phyloP scores from a whole-genome alignment of 2,888 invertebrate genomes.

The Leptogaster cylindrica region DNA sequence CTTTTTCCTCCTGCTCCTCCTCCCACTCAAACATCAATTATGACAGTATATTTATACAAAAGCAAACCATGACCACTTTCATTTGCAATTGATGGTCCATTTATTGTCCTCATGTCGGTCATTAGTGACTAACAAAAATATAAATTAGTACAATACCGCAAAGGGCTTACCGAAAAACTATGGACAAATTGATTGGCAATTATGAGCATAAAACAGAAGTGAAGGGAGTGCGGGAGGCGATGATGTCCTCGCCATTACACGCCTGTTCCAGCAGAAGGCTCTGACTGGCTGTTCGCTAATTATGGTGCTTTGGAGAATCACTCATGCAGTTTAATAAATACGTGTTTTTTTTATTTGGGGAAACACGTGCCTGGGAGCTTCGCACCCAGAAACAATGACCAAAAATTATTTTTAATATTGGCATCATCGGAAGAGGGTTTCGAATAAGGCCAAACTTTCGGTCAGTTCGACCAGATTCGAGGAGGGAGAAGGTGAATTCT shows the following conservation, averaged over 20 bases:
- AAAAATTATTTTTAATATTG: slow-evolving; percentile 19
- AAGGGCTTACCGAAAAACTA: slow-evolving; percentile 8
- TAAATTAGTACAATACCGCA: slow-evolving; percentile 12
- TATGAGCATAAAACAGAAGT: slow-evolving; percentile 26
- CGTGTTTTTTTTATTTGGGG: not conserved
- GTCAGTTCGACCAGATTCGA: no score
- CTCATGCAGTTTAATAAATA: slow-evolving; percentile 19
- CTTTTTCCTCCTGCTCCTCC: no score
- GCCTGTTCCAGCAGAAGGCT: not conserved
- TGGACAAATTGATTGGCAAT: slow-evolving; percentile 31
- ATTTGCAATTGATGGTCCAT: not conserved
- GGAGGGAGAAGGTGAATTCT: not conserved
- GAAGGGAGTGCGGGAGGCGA: no score
- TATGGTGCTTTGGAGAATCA: slow-evolving; percentile 3
- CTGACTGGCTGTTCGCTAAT: not conserved
- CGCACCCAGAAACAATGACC: slow-evolving; percentile 1
- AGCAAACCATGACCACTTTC: not conserved
- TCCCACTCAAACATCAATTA: slow-evolving; percentile 10
- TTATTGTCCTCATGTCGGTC: slow-evolving; percentile 12
- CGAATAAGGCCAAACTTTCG: no score
- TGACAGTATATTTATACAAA: not conserved
- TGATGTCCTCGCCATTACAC: not conserved
- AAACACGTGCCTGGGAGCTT: not conserved
- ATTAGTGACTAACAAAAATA: slow-evolving; percentile 26
- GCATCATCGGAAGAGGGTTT: no score